A percentile compares a stretch with the other conserved stretches of the same genome.
Evolutionary conservation across 2,113 vertebrate species (phyloP).

Genomic region (Callospermophilus lateralis): DNA sequence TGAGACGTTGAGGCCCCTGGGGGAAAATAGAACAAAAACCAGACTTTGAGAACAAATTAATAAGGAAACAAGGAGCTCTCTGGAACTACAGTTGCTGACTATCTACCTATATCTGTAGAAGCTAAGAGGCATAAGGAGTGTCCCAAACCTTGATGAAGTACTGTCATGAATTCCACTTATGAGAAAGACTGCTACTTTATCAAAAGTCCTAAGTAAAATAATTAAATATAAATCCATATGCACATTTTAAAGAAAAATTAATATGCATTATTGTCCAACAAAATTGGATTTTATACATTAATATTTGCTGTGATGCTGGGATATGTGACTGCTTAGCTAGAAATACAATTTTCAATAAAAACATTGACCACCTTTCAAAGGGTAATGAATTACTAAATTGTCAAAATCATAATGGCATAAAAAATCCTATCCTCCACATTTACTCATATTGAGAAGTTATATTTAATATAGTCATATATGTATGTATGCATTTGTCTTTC

Average conservation of each 20-base stretch:
- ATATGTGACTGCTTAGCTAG: not conserved
- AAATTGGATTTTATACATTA: not conserved
- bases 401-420: not conserved
- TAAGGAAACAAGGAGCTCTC: not conserved
- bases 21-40: not conserved
- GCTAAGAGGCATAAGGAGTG: rapidly evolving
- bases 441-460: conserved; percentile 1
- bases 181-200: not conserved
- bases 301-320: not conserved
- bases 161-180: not conserved
- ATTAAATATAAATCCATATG: not conserved
- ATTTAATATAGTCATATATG: not conserved
- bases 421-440: not conserved
- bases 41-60: not conserved
- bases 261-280: not conserved
- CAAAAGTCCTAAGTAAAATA: not conserved
- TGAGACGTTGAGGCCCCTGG: not conserved
- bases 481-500: not conserved
- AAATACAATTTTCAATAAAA: not conserved
- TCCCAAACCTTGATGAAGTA: not conserved
- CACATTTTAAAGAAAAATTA: conserved; percentile 42
- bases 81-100: not conserved
- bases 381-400: not conserved
- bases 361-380: not conserved
- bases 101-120: not conserved